A percentile compares a stretch with the other conserved stretches of the same genome.
Evolutionary conservation across 30 jellyfish, hydroid and myxozoan genomes (phyloP).

Genomic region (Haliclystus octoradiatus): DNA sequence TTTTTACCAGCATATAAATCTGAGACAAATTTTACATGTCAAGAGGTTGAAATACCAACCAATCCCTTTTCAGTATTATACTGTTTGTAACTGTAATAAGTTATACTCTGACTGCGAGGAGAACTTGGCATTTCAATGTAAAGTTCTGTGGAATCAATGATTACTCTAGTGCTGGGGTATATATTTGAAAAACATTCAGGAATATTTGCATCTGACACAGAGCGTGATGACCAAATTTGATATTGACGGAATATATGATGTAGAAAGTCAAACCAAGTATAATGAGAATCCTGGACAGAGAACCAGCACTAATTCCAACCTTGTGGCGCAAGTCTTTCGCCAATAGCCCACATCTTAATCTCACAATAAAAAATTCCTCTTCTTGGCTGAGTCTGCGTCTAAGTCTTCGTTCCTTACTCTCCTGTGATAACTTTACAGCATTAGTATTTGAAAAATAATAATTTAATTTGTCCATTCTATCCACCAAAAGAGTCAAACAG

Average conservation of each 20-base stretch:
- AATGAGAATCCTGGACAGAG: slow-evolving; percentile 15
- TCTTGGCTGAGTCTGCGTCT: no score
- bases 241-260: slow-evolving; percentile 15
- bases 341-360: slow-evolving; percentile 27
- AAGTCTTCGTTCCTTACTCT: slow-evolving; percentile 27
- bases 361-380: no score
- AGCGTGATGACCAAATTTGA: slow-evolving; percentile 30
- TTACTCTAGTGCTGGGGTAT: slow-evolving; percentile 22
- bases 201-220: slow-evolving; percentile 35
- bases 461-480: not conserved
- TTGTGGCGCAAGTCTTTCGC: slow-evolving; percentile 35
- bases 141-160: slow-evolving; percentile 47
- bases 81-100: slow-evolving; percentile 32
- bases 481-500: slow-evolving; percentile 16
- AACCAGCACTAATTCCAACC: slow-evolving; percentile 13
- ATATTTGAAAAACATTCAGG: slow-evolving; percentile 31
- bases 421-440: not conserved
- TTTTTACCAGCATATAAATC: slow-evolving; percentile 45
- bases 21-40: slow-evolving; percentile 41
- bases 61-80: slow-evolving; percentile 61
- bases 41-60: slow-evolving; percentile 60
- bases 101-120: slow-evolving; percentile 45
- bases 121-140: slow-evolving; percentile 53
- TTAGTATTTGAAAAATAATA: no score
- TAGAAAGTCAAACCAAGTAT: slow-evolving; percentile 39